Conservation (phyloP, 2,113 vertebrate species). For the Ia io region DNA sequence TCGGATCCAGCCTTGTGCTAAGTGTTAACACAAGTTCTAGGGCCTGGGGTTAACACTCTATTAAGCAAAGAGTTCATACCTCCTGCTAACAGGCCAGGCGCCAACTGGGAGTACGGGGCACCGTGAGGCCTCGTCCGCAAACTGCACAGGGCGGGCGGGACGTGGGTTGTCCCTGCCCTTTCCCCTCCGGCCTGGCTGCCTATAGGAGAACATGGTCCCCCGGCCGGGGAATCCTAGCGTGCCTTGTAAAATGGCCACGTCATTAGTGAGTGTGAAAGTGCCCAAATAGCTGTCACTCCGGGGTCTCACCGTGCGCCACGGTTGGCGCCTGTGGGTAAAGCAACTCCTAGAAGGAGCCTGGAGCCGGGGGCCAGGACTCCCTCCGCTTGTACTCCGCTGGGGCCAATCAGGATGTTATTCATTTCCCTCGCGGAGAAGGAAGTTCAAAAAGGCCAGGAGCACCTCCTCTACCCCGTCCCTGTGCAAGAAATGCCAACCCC, state of each 20-base stretch:
- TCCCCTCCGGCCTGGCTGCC: background rate
- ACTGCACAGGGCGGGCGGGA: background rate
- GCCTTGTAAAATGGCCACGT: slow-evolving; percentile 57
- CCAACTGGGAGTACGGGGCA: background rate
- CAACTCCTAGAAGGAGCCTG: background rate
- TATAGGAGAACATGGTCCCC: background rate
- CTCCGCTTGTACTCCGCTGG: background rate
- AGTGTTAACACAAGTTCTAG: slow-evolving; percentile 55
- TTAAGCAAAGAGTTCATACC: slow-evolving; percentile 38
- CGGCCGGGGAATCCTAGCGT: background rate
- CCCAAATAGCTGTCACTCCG: slow-evolving; percentile 49
- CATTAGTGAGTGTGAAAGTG: slow-evolving; percentile 65
- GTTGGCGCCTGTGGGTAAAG: slow-evolving; percentile 41
- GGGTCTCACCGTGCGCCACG: slow-evolving; percentile 40
- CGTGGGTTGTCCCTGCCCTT: background rate
- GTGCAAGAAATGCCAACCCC: slow-evolving; percentile 64
- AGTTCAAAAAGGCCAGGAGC: slow-evolving; percentile 61
- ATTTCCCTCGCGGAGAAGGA: slow-evolving; percentile 48
- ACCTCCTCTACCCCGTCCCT: background rate
- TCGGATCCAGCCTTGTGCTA: slow-evolving; percentile 8
- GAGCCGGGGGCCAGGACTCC: background rate
- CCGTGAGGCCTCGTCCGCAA: background rate
- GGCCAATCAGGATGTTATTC: slow-evolving; percentile 63
- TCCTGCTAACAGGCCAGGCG: background rate
- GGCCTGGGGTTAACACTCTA: slow-evolving; percentile 44